These are phyloP conservation scores for Metridium senile DNA, from an alignment of 92 coral and sea anemone genomes.

Conservation along the genomic window DNA sequence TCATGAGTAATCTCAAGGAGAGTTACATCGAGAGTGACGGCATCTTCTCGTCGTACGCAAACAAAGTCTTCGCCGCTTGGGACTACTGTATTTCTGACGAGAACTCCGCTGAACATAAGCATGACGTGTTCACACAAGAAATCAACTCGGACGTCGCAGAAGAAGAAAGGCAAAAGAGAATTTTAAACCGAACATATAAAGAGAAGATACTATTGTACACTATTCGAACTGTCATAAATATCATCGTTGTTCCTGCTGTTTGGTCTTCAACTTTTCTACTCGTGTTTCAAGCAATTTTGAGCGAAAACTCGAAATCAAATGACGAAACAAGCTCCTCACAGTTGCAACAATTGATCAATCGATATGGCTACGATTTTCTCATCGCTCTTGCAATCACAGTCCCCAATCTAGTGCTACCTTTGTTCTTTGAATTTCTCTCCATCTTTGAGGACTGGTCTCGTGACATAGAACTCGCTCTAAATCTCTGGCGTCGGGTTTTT, in stretches of 20 bases:
- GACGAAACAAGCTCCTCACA: neutral
- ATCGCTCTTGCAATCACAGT: slow-evolving; percentile 84
- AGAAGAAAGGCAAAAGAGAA: slow-evolving; percentile 64
- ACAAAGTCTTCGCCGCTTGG: slow-evolving; percentile 92
- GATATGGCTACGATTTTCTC: slow-evolving; percentile 24
- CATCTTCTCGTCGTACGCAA: slow-evolving; percentile 80
- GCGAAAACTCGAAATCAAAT: slow-evolving; percentile 13
- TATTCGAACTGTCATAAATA: slow-evolving; percentile 56
- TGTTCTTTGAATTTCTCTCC: slow-evolving; percentile 85
- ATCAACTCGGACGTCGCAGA: slow-evolving; percentile 66
- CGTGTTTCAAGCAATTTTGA: slow-evolving; percentile 57
- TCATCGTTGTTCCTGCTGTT: slow-evolving; percentile 77
- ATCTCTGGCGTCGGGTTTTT: slow-evolving; percentile 82
- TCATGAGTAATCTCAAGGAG: slow-evolving; percentile 77
- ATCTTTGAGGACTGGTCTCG: slow-evolving; percentile 95
- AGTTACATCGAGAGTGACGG: slow-evolving; percentile 96
- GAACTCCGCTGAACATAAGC: slow-evolving; percentile 73
- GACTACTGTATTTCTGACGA: slow-evolving; percentile 88
- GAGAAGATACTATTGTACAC: slow-evolving; percentile 65
- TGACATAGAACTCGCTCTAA: slow-evolving; percentile 82
- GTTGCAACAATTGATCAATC: slow-evolving; percentile 52
- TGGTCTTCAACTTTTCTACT: slow-evolving; percentile 77
- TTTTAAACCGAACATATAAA: slow-evolving; percentile 61
- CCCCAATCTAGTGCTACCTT: slow-evolving; percentile 84
- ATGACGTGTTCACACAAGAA: slow-evolving; percentile 75